phyloP scores from a whole-genome alignment of 2,797 vertebrate genomes.

The Cyprinodon diabolis region DNA sequence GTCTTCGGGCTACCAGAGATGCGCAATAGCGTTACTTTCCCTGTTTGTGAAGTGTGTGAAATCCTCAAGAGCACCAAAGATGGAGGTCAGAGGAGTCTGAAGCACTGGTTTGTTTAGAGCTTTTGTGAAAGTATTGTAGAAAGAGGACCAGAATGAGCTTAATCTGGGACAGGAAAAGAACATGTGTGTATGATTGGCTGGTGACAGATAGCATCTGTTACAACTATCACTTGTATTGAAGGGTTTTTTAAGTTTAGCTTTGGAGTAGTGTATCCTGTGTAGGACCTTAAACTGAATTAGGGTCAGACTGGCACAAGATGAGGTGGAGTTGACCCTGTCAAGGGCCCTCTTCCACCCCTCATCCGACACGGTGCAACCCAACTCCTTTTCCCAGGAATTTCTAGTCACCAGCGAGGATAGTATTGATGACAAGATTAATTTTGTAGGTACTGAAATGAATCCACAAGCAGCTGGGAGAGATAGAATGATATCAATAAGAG shows the following conservation, averaged over 20 bases:
- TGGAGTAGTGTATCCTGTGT: background rate
- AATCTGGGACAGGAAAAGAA: too few relatives aligned
- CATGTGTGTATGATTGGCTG: too few relatives aligned
- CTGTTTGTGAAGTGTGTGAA: too few relatives aligned
- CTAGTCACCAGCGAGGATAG: background rate
- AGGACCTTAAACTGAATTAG: background rate
- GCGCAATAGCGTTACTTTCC: too few relatives aligned
- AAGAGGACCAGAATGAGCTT: too few relatives aligned
- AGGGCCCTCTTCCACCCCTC: background rate
- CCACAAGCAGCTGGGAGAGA: background rate
- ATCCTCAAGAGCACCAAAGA: too few relatives aligned
- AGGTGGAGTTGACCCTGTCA: slow-evolving; percentile 1
- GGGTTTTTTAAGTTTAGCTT: slow-evolving; percentile 1
- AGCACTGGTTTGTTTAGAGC: too few relatives aligned
- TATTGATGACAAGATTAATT: background rate
- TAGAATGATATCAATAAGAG: background rate
- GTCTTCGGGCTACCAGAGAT: too few relatives aligned
- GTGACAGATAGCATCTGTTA: too few relatives aligned
- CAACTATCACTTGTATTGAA: background rate
- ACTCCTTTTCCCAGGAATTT: background rate
- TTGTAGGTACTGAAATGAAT: background rate
- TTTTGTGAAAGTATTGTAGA: too few relatives aligned
- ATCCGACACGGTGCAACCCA: too few relatives aligned
- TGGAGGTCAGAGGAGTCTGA: too few relatives aligned
- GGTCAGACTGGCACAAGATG: slow-evolving; percentile 1